Evolutionary conservation across 2,888 invertebrate species (phyloP).

Genomic region (Leucophora obtusa): DNA sequence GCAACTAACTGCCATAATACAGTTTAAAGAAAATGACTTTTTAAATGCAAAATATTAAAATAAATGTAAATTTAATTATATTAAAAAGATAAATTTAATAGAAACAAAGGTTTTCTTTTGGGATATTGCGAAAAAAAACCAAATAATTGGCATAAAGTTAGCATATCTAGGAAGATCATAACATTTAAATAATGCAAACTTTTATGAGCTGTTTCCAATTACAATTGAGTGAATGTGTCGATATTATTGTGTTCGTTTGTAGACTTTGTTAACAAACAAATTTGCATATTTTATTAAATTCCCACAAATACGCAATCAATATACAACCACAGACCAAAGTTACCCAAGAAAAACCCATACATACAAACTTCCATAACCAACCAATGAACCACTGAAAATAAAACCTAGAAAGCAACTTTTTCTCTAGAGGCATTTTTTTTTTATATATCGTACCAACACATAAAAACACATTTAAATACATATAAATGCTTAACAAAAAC

Average conservation of each 20-base stretch:
- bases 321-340: conserved; percentile 49
- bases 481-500: conserved; percentile 30
- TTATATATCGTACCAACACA: background rate
- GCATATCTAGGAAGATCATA: conserved; percentile 10
- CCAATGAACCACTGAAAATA: conserved; percentile 60
- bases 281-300: conserved; percentile 75
- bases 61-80: background rate
- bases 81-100: too few species aligned
- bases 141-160: conserved; percentile 15
- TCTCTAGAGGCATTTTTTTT: conserved; percentile 10
- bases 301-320: conserved; percentile 73
- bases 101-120: background rate
- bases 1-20: background rate
- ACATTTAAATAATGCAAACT: conserved; percentile 18
- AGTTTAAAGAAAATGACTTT: background rate
- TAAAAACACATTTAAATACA: background rate
- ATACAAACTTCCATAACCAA: conserved; percentile 55
- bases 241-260: background rate
- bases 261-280: conserved; percentile 45
- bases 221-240: conserved; percentile 1
- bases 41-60: background rate
- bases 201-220: conserved; percentile 7
- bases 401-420: background rate
- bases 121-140: background rate
- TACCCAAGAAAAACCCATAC: background rate